Percentiles rank a stretch among this genome's conserved stretches.
Conservation (phyloP, 2,797 vertebrate species). For the Petrocephalus schoutedeni region DNA sequence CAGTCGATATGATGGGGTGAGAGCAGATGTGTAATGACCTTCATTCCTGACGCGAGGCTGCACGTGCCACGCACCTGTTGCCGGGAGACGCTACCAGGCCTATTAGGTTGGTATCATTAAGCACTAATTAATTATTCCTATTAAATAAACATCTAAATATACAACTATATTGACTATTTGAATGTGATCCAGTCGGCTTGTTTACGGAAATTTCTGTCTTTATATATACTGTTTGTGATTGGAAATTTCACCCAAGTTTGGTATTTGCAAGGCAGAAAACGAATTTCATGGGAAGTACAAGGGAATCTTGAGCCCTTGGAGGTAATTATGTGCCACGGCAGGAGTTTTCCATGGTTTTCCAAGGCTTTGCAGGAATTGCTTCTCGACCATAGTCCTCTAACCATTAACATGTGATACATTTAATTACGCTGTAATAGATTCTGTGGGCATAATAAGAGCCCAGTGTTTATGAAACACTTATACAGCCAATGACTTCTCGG, state of each 20-base stretch:
- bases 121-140: neutral
- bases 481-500: constrained; percentile 29
- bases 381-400: constrained; percentile 22
- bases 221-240: neutral
- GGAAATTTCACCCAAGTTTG: neutral
- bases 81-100: neutral
- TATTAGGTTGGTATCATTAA: neutral
- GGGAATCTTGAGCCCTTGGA: neutral
- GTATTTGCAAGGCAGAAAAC: neutral
- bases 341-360: constrained; percentile 12
- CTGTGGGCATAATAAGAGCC: constrained; percentile 24
- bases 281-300: neutral
- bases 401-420: constrained; percentile 36
- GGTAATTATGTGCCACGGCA: constrained; percentile 6
- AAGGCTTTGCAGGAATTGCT: constrained; percentile 3
- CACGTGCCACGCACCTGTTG: constrained; percentile 32
- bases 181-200: neutral
- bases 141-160: neutral
- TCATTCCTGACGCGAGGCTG: neutral
- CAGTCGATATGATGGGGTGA: constrained; percentile 22
- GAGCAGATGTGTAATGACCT: constrained; percentile 22
- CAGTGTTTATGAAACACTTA: constrained; percentile 38
- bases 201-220: neutral
- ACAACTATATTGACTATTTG: neutral
- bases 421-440: constrained; percentile 29